These are phyloP conservation scores for Shinisaurus crocodilurus DNA, from an alignment of 2,113 vertebrate species.

Conservation along the genomic window DNA sequence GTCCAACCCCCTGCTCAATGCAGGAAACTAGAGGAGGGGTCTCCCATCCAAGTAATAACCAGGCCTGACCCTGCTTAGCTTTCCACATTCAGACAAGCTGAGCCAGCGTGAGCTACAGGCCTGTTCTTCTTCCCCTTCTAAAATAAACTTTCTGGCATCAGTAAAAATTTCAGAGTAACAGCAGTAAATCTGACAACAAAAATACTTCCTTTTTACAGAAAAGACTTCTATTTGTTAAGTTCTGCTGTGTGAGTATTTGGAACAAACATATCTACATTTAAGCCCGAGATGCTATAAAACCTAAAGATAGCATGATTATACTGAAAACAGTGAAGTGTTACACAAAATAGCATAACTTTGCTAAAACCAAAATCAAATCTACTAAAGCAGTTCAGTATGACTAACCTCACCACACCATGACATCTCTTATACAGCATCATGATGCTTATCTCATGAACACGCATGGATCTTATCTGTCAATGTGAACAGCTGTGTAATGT, in stretches of 20 bases:
- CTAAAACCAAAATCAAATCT: constrained; percentile 32
- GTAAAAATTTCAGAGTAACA: not conserved
- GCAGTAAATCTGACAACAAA: constrained; percentile 36
- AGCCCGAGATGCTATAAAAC: constrained; percentile 67
- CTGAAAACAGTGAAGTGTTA: constrained; percentile 41
- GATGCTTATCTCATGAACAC: constrained; percentile 53
- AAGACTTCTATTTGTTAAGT: constrained; percentile 49
- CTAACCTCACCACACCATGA: constrained; percentile 56
- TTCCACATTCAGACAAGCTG: too few species aligned
- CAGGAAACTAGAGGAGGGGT: too few species aligned
- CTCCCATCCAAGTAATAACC: too few species aligned
- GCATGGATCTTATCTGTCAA: not conserved
- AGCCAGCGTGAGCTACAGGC: too few species aligned
- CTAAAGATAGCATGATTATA: constrained; percentile 64
- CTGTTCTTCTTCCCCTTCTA: not conserved
- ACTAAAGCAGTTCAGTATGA: constrained; percentile 47
- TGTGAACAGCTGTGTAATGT: too few species aligned
- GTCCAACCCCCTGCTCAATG: too few species aligned
- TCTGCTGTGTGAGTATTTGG: constrained; percentile 58
- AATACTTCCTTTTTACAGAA: not conserved
- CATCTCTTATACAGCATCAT: constrained; percentile 42
- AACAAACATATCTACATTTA: constrained; percentile 40
- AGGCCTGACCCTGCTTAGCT: too few species aligned
- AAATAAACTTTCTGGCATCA: constrained; percentile 8
- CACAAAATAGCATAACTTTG: constrained; percentile 34